Percentiles rank a stretch among this genome's conserved stretches.
phyloP scores from a whole-genome alignment of 2,113 vertebrate genomes.

The Columba livia region DNA sequence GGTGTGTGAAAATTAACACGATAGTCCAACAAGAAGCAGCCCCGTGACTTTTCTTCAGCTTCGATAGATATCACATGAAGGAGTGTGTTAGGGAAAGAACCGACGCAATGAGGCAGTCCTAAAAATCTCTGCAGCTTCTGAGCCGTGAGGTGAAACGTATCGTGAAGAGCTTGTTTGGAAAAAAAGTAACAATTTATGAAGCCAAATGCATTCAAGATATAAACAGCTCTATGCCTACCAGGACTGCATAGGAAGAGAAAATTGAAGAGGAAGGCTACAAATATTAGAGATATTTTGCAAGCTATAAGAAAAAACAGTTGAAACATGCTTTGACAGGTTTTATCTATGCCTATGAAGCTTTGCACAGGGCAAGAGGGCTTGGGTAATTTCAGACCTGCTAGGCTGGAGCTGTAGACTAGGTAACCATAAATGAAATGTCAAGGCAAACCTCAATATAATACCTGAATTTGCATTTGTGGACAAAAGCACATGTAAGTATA shows the following conservation, averaged over 20 bases:
- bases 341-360: background rate
- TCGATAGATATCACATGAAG: background rate
- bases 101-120: fast-evolving
- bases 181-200: background rate
- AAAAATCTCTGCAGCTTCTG: background rate
- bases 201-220: background rate
- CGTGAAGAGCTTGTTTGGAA: background rate
- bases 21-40: background rate
- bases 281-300: background rate
- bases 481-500: background rate
- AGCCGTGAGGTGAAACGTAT: background rate
- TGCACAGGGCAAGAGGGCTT: background rate
- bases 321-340: background rate
- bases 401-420: background rate
- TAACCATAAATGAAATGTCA: conserved; percentile 1
- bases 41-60: background rate
- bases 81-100: background rate
- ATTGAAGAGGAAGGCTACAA: background rate
- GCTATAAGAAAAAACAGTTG: background rate
- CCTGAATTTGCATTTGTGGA: background rate
- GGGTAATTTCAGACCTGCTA: conserved; percentile 6
- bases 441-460: background rate
- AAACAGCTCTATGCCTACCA: background rate
- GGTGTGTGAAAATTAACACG: background rate
- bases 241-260: background rate